Evolutionary conservation across 1,140 invertebrate species (phyloP), one percentile per base, ranked within the genome.

Genomic region (Coenobita brevimanus): DNA sequence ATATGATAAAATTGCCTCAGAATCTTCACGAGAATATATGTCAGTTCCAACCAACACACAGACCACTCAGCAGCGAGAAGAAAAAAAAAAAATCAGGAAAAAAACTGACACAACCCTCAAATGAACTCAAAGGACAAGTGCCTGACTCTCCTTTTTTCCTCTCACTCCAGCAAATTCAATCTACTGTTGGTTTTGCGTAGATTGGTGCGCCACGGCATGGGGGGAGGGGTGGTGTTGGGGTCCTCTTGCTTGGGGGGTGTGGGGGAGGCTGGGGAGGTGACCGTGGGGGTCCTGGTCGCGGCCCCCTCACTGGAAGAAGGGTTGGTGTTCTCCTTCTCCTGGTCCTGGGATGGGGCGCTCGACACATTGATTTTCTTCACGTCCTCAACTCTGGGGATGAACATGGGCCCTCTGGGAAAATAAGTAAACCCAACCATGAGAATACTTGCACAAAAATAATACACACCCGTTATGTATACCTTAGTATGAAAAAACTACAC

Each of bases 151-250:
- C 17, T 62, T 24, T 27, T 4, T 17, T 24, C 21, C 15, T 10
- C 17, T 67, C 69, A 86, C 21, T 86, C 83, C 69, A 79, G 75
- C n/a, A 86, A 78, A 50, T 36, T 86, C 27, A 86, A 8, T 69
- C 69, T 86, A 67, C 83, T 86, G 36, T 79, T 86, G 27, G 83
- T 86, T 43, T 86, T 86, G 2, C 83, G 36, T 46, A 86, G 83
- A 43, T 86, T 86, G 2, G 83, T 78, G 10, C 83, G 83, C 83
- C 83, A 86, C n/a, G 83, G 83, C 24, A 79, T 86, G n/a, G 43
- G 83, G 30, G 83, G 83, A 15, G 64, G 73, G 17, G 60, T 73
- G 21, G 57, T 36, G 2, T 60, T 24, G 15, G 67, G 60, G 33
- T 73, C 67, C 13, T 86, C 62, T 50, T 79, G 73, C 54, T 62